Evolutionary conservation across 2,888 invertebrate species (phyloP), one percentile per base, ranked within the genome.

Genomic region (Drosophila percnosoma): DNA sequence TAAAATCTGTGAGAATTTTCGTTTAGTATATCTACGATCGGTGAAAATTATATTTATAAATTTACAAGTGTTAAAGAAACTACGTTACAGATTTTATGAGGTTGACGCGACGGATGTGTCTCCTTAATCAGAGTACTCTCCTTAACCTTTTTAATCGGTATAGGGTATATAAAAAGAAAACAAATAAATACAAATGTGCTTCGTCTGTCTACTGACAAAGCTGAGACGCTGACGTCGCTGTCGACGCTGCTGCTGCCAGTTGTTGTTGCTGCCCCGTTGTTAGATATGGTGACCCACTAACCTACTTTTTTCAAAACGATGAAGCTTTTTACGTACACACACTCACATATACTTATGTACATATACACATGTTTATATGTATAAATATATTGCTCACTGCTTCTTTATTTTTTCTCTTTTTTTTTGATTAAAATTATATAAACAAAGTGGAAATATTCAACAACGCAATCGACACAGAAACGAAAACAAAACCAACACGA

Each of bases 211-310:
- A 73, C 75, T 75, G 73, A 74, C 62, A 65, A 63, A 42, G 55
- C 53, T 45, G 40, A 55, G 57, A 51, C 76, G 68, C 72, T 68
- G 74, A 71, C 75, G 69, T 61, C 78, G 67, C 66, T 65, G 73
- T 52, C 70, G 57, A 33, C 71, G 75, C 59, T 64, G 45, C 61
- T 64, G 45, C 69, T 68, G 81, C 60, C 8, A 29, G 82, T 59
- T 62, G 83, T 55, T 70, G 82, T 48, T 77, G 66, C 65, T 68
- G 75, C 63, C 82, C 70, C 81, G 87, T 85, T 90, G 84, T 91
- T 92, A 91, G 92, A 91, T 92, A 91, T 89, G 91, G 83, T 91
- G 93, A 95, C 96, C 96, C 95, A 96, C 96, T 96, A 96, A 96
- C 96, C 96, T 95, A 96, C 95, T 96, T 96, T 88, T 95, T 94